These are phyloP conservation scores for Paraplagusia blochii DNA, from an alignment of 2,113 vertebrate genomes.

Conservation along the genomic window DNA sequence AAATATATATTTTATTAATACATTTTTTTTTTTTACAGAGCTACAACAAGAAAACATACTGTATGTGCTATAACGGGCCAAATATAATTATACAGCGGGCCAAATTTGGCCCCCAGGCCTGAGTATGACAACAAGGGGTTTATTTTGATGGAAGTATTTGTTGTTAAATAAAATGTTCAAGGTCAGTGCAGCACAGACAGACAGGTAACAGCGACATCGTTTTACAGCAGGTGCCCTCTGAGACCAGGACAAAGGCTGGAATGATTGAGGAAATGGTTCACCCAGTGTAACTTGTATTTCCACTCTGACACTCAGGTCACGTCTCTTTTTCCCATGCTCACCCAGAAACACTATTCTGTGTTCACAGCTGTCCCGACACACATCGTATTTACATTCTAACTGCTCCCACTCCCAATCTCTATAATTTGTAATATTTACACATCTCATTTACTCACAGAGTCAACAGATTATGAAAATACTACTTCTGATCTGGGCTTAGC, in stretches of 20 bases:
- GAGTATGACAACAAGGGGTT: no score
- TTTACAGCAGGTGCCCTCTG: background rate
- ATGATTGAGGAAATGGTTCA: slow-evolving; percentile 14
- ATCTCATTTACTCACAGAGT: slow-evolving; percentile 21
- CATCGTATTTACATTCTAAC: slow-evolving; percentile 43
- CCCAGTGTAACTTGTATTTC: slow-evolving; percentile 32
- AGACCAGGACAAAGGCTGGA: slow-evolving; percentile 31
- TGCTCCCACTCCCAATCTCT: slow-evolving; percentile 7
- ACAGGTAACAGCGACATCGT: no score
- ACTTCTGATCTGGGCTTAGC: background rate
- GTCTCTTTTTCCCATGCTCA: slow-evolving; percentile 7
- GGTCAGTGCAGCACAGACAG: no score
- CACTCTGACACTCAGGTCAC: slow-evolving; percentile 22
- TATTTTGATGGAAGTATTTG: no score
- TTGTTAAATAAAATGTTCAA: no score
- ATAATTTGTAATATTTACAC: background rate
- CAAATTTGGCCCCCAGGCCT: no score
- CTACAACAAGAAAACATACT: no score
- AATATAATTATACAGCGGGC: no score
- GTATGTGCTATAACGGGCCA: no score
- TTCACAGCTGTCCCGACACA: slow-evolving; percentile 23
- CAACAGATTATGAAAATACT: slow-evolving; percentile 40
- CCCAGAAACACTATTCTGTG: slow-evolving; percentile 2
- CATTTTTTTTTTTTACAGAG: no score
- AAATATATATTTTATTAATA: no score